These are phyloP conservation scores for Rhinoptilus africanus DNA, from an alignment of 2,113 vertebrate species.

Conservation along the genomic window DNA sequence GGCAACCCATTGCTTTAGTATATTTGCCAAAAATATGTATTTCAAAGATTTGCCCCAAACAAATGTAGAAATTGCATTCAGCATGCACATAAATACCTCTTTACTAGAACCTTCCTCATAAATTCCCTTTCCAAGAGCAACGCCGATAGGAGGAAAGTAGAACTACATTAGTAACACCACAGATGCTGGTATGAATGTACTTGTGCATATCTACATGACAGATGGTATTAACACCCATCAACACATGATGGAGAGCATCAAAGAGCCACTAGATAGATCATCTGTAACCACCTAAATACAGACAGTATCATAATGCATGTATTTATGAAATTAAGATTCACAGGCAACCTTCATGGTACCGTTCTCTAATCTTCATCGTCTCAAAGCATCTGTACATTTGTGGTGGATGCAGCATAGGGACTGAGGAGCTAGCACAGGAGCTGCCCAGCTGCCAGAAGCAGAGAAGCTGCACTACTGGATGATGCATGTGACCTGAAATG, in stretches of 20 bases:
- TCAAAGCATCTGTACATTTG: not conserved
- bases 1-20: not conserved
- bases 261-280: not conserved
- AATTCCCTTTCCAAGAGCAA: not conserved
- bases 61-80: not conserved
- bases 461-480: not conserved
- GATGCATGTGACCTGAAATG: not conserved
- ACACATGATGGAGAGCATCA: not conserved
- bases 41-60: not conserved
- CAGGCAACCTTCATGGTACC: not conserved
- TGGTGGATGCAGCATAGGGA: fast-evolving
- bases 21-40: not conserved
- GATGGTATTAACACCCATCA: not conserved
- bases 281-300: not conserved
- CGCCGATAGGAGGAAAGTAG: not conserved
- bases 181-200: not conserved
- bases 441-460: not conserved
- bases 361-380: not conserved
- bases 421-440: not conserved
- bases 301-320: not conserved
- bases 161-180: not conserved
- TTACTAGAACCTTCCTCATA: not conserved
- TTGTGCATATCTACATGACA: not conserved
- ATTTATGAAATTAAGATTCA: not conserved
- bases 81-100: not conserved